Percentiles rank a stretch among this genome's conserved stretches.
These are phyloP conservation scores for Esperia sulphurella DNA, from an alignment of 2,888 invertebrate genomes.

Conservation along the genomic window DNA sequence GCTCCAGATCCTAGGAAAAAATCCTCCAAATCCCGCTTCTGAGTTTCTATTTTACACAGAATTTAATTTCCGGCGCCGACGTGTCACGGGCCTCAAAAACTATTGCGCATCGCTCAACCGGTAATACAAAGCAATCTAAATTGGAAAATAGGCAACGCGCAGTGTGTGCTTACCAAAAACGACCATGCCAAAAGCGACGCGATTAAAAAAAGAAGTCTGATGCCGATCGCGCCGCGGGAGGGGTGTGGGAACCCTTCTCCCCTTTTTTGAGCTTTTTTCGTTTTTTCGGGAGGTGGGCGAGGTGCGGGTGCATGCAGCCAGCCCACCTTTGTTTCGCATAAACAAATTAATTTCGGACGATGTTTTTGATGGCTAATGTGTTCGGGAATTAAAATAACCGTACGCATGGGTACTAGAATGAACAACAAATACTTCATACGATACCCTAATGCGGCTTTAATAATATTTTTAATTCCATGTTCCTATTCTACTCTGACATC, in stretches of 20 bases:
- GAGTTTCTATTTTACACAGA: constrained; percentile 42
- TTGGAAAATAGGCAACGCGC: constrained; percentile 79
- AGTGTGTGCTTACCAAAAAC: constrained; percentile 78
- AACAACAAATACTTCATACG: background rate
- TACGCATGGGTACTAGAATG: constrained; percentile 5
- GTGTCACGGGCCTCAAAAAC: constrained; percentile 74
- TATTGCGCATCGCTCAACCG: constrained; percentile 77
- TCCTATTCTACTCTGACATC: no score
- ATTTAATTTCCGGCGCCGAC: constrained; percentile 71
- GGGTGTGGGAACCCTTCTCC: constrained; percentile 45
- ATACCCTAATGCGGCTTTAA: no score
- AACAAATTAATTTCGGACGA: constrained; percentile 79
- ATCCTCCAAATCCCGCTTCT: constrained; percentile 9
- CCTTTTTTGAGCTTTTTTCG: constrained; percentile 65
- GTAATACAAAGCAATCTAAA: constrained; percentile 80
- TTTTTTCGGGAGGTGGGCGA: constrained; percentile 75
- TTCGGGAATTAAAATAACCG: constrained; percentile 57
- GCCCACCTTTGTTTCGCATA: constrained; percentile 79
- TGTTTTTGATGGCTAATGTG: constrained; percentile 77
- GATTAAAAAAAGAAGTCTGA: constrained; percentile 79
- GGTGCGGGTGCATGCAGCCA: constrained; percentile 73
- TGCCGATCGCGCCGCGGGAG: constrained; percentile 76
- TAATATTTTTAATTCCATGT: no score
- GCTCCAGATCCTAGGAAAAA: constrained; percentile 6
- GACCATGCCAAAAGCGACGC: constrained; percentile 75